Percentiles rank a stretch among this genome's conserved stretches.
Conservation (phyloP, 35 echinoderm and acorn worm genomes). For the Stichopus chloronotus region DNA sequence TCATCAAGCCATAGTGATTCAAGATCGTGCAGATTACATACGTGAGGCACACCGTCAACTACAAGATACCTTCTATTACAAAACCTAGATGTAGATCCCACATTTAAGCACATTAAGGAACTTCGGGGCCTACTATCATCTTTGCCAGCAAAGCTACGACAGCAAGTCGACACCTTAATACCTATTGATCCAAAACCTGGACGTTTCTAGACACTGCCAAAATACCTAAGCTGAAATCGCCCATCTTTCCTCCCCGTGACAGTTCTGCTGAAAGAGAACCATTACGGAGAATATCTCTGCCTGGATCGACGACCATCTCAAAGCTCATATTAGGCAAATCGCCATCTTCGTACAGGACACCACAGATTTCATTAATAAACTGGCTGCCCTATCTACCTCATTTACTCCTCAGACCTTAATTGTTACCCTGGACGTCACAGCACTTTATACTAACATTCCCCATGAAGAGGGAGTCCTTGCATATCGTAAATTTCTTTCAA, state of each 20-base stretch:
- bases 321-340: too few relatives aligned
- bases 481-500: too few relatives aligned
- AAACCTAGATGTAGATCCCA: not conserved
- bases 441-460: too few relatives aligned
- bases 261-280: not conserved
- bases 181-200: not conserved
- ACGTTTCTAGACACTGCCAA: not conserved
- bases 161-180: not conserved
- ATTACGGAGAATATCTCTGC: too few relatives aligned
- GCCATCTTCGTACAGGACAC: too few relatives aligned
- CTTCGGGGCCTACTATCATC: not conserved
- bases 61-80: not conserved
- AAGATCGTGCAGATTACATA: constrained; percentile 15
- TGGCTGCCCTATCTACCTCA: too few relatives aligned
- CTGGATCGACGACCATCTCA: too few relatives aligned
- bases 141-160: not conserved
- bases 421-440: too few relatives aligned
- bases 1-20: constrained; percentile 4
- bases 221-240: not conserved
- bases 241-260: not conserved
- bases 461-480: too few relatives aligned
- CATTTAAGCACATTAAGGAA: not conserved
- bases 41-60: constrained; percentile 6
- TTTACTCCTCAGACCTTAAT: too few relatives aligned
- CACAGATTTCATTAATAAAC: too few relatives aligned